A percentile compares a stretch with the other conserved stretches of the same genome.
These are phyloP conservation scores for Oceanites oceanicus DNA, from an alignment of 2,113 vertebrate species.

Conservation along the genomic window DNA sequence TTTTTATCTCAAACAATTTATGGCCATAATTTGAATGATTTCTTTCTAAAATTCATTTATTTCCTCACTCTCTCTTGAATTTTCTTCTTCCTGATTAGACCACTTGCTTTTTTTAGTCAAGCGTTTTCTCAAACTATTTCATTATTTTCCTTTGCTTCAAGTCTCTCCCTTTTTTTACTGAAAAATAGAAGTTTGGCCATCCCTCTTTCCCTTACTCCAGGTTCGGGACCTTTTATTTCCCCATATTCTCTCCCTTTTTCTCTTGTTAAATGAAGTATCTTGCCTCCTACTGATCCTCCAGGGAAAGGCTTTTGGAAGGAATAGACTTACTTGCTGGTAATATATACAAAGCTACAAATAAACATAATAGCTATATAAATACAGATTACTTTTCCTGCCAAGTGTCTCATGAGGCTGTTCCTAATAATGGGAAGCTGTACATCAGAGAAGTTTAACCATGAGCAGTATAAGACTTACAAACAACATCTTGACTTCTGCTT, in stretches of 20 bases:
- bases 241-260: neutral
- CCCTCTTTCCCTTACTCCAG: neutral
- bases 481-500: neutral
- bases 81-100: neutral
- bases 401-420: neutral
- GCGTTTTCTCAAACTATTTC: neutral
- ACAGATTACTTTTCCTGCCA: neutral
- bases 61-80: neutral
- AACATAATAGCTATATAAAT: neutral
- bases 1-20: neutral
- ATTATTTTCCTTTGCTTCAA: neutral
- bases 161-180: neutral
- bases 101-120: neutral
- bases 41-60: neutral
- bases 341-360: neutral
- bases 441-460: neutral
- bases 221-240: neutral
- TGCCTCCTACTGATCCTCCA: neutral
- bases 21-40: neutral
- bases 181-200: neutral
- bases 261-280: neutral
- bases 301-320: neutral
- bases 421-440: neutral
- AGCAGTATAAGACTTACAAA: neutral
- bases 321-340: neutral